phyloP scores from a whole-genome alignment of 2,113 vertebrate genomes.

The Clarias batrachus region DNA sequence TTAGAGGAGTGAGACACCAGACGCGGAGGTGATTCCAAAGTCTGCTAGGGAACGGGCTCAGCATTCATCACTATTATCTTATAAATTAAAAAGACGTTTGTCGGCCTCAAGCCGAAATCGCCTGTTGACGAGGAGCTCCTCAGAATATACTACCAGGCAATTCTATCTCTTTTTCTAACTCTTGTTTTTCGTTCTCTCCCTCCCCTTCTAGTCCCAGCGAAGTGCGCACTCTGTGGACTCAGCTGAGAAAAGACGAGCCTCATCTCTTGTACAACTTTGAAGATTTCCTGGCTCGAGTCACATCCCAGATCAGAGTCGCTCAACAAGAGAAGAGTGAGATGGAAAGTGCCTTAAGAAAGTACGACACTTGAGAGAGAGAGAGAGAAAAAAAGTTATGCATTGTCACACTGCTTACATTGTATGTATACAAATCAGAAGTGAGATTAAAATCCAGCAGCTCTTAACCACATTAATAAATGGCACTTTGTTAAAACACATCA shows the following conservation, averaged over 20 bases:
- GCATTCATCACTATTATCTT: no score
- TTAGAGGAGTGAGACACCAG: not conserved
- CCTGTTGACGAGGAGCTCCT: no score
- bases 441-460: not conserved
- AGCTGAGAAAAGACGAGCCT: slow-evolving; percentile 82
- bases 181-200: not conserved
- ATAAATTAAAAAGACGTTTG: no score
- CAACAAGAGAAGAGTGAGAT: slow-evolving; percentile 84
- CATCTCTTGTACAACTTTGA: slow-evolving; percentile 85
- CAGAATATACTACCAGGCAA: no score
- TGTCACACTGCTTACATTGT: not conserved
- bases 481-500: not conserved
- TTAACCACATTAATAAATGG: not conserved
- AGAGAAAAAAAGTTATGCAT: not conserved
- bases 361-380: not conserved
- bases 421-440: not conserved
- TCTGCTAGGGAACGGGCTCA: no score
- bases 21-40: no score
- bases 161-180: no score
- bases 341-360: slow-evolving; percentile 84
- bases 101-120: no score
- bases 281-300: slow-evolving; percentile 83
- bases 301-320: slow-evolving; percentile 84
- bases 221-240: slow-evolving; percentile 83
- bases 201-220: slow-evolving; percentile 74